Conservation (phyloP, 53 echinoderm and acorn worm species). For the Holothuria scabra region DNA sequence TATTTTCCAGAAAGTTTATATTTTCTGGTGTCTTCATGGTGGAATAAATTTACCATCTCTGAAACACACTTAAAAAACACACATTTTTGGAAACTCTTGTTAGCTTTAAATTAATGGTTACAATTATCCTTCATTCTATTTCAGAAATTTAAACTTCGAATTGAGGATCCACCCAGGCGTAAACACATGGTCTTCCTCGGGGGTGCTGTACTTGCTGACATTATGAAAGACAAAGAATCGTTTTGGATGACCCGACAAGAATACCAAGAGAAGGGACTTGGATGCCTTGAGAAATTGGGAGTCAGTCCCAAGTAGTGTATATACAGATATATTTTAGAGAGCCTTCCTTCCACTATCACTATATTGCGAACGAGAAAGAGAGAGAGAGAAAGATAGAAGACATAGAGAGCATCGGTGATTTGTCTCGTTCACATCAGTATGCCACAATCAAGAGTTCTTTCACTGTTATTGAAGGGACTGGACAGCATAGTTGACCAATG, state of each 20-base stretch:
- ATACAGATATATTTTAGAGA: not conserved
- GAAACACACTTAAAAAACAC: too few species aligned
- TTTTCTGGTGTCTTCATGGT: too few species aligned
- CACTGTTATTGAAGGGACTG: too few species aligned
- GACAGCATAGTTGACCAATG: too few species aligned
- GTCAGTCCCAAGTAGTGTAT: conserved; percentile 63
- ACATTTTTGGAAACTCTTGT: too few species aligned
- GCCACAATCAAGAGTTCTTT: too few species aligned
- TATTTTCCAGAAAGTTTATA: too few species aligned
- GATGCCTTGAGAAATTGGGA: conserved; percentile 88
- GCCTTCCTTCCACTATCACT: not conserved
- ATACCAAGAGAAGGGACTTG: conserved; percentile 87
- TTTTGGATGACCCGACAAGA: conserved; percentile 94
- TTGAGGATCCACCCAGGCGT: conserved; percentile 99
- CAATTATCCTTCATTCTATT: not conserved
- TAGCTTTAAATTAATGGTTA: too few species aligned
- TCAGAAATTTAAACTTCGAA: conserved; percentile 97
- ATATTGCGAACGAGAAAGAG: not conserved
- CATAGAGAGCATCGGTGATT: too few species aligned
- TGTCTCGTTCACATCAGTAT: too few species aligned
- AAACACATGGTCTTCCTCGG: conserved; percentile 99
- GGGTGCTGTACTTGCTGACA: conserved; percentile 98
- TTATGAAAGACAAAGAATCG: conserved; percentile 94
- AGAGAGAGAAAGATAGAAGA: too few species aligned
- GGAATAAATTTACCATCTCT: too few species aligned